Conservation (phyloP, 2,113 vertebrate genomes). For the Platycercus adscitus region DNA sequence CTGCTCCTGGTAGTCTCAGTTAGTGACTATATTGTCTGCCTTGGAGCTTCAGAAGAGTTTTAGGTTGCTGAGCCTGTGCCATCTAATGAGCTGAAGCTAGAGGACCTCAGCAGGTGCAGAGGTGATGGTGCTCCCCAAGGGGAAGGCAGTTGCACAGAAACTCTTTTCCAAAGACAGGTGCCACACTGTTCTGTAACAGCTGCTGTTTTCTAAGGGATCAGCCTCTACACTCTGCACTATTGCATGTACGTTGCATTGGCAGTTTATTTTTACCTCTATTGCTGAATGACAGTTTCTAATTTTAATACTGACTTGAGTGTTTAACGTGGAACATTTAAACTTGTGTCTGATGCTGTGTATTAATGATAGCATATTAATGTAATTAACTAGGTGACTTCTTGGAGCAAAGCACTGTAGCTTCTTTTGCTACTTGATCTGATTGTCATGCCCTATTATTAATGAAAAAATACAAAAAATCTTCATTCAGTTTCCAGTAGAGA, state of each 20-base stretch:
- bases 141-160: background rate
- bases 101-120: background rate
- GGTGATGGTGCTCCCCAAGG: background rate
- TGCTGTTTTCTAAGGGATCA: background rate
- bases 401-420: background rate
- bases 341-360: background rate
- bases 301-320: background rate
- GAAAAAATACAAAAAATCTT: background rate
- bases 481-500: background rate
- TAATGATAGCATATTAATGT: background rate
- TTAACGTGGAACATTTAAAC: background rate
- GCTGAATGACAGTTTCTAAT: background rate
- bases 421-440: background rate
- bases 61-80: background rate
- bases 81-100: background rate
- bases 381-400: background rate
- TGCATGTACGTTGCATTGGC: background rate
- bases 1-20: background rate
- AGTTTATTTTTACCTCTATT: background rate
- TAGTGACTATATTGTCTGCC: background rate
- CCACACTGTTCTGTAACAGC: fast-evolving
- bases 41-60: background rate
- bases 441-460: background rate
- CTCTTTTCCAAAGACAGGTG: background rate
- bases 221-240: background rate